These are phyloP conservation scores for Desmodus rotundus DNA, from an alignment of 2,113 vertebrate species.

Conservation along the genomic window DNA sequence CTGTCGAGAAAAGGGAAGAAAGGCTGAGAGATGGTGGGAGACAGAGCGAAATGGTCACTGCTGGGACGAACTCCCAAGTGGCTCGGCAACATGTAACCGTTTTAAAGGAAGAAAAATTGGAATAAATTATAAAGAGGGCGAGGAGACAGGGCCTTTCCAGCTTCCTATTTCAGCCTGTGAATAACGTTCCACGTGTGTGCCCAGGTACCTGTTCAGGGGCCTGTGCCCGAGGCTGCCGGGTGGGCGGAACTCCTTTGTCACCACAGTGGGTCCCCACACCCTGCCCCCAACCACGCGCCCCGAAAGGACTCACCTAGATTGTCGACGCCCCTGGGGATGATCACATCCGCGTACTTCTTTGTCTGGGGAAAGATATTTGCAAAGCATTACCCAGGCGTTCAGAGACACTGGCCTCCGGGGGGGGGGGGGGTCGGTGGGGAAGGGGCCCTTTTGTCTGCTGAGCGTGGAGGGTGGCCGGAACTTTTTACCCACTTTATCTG, in stretches of 20 bases:
- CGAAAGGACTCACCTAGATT: conserved; percentile 88
- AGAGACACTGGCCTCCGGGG: background rate
- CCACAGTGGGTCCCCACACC: background rate
- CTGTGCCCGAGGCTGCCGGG: rapidly evolving
- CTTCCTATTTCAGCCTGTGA: background rate
- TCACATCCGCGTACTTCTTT: conserved; percentile 99
- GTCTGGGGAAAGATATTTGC: conserved; percentile 82
- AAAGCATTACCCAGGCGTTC: rapidly evolving
- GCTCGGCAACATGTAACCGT: background rate
- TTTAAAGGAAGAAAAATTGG: background rate
- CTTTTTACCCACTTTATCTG: background rate
- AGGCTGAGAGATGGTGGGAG: background rate
- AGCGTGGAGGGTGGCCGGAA: rapidly evolving
- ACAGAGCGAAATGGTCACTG: background rate
- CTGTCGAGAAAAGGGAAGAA: background rate
- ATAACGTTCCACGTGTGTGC: rapidly evolving
- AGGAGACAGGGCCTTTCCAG: background rate
- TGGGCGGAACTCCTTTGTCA: background rate
- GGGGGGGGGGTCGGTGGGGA: rapidly evolving
- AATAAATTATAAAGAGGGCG: background rate
- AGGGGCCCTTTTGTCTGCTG: background rate
- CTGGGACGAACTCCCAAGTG: background rate
- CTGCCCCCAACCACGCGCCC: background rate
- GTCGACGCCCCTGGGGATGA: conserved; percentile 96
- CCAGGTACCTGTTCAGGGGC: rapidly evolving